Percentiles rank a stretch among this genome's conserved stretches.
Conservation (phyloP, 1,140 invertebrate species). For the Charaxes varanes region DNA sequence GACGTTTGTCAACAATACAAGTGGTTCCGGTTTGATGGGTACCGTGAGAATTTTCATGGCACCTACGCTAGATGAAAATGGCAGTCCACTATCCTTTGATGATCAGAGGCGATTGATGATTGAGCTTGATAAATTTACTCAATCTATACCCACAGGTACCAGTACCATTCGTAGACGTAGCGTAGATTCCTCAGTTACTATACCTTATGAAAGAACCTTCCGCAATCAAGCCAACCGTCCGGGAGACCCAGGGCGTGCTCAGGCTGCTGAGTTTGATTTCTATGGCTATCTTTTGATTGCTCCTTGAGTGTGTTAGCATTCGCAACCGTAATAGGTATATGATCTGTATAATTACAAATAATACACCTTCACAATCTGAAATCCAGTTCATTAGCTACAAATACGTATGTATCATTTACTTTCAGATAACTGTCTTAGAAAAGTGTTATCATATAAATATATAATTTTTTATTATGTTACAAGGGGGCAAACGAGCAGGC, state of each 20-base stretch:
- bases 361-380: too few species aligned
- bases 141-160: conserved; percentile 76
- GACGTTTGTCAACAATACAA: conserved; percentile 78
- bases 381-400: too few species aligned
- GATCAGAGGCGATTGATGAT: conserved; percentile 83
- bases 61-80: conserved; percentile 81
- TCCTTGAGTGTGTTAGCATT: too few species aligned
- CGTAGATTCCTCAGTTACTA: conserved; percentile 81
- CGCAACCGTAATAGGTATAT: too few species aligned
- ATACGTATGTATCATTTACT: too few species aligned
- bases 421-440: too few species aligned
- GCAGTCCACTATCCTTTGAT: conserved; percentile 76
- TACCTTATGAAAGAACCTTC: conserved; percentile 83
- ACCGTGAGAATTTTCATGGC: conserved; percentile 87
- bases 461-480: too few species aligned
- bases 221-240: conserved; percentile 76
- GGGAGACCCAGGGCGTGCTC: conserved; percentile 58
- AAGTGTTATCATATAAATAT: too few species aligned
- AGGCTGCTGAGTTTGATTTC: conserved; percentile 80
- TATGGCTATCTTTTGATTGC: too few species aligned
- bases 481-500: too few species aligned
- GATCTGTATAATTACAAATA: too few species aligned
- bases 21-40: conserved; percentile 72
- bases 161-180: conserved; percentile 79
- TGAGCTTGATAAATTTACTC: conserved; percentile 84